A percentile compares a stretch with the other conserved stretches of the same genome.
Evolutionary conservation across 2,888 invertebrate genomes (phyloP).

Genomic region (Steinernema carpocapsae): DNA sequence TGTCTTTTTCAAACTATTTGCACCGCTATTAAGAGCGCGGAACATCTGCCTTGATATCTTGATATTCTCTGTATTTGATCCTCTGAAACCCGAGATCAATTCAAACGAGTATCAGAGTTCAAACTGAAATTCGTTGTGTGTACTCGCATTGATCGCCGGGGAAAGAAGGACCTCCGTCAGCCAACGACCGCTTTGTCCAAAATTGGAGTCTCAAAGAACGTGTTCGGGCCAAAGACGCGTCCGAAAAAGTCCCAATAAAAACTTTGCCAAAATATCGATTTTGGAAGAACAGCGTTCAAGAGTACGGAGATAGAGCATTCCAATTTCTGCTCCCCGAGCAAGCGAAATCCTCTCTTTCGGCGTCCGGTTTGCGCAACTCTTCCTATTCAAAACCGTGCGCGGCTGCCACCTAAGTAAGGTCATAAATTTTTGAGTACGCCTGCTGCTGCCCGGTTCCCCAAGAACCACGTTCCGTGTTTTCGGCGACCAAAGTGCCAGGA

Average conservation of each 20-base stretch:
- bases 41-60: too few species aligned
- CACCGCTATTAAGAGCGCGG: too few species aligned
- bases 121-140: background rate
- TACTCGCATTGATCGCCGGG: background rate
- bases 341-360: background rate
- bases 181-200: background rate
- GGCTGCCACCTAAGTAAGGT: background rate
- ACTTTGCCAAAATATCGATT: conserved; percentile 31
- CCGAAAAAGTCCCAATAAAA: conserved; percentile 22
- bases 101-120: background rate
- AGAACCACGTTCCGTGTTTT: background rate
- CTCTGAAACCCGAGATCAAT: too few species aligned
- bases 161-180: background rate
- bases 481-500: too few species aligned
- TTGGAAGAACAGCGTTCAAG: conserved; percentile 32
- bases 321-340: background rate
- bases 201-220: background rate
- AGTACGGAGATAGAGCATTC: background rate
- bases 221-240: conserved; percentile 11
- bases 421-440: background rate
- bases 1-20: too few species aligned
- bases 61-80: too few species aligned
- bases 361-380: background rate
- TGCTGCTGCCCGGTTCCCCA: background rate
- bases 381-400: conserved; percentile 8